These are phyloP conservation scores for Nomada goodeniana DNA, from an alignment of 2,888 invertebrate genomes.

Conservation along the genomic window DNA sequence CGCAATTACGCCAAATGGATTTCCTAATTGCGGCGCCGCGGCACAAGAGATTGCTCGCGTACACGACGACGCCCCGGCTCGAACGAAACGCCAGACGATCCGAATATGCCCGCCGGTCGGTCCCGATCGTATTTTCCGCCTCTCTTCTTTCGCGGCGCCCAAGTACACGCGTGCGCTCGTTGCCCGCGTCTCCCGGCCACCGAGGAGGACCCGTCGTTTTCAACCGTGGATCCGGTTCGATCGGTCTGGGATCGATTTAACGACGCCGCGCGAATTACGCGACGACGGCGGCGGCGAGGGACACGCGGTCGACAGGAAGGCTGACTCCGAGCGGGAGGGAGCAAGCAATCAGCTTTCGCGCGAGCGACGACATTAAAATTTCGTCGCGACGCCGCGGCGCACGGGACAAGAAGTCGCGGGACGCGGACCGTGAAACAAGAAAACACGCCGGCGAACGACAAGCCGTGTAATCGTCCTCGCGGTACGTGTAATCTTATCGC, in stretches of 20 bases:
- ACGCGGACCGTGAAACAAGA: conserved; percentile 13
- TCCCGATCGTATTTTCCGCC: conserved; percentile 2
- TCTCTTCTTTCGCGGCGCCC: conserved; percentile 4
- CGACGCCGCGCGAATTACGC: conserved; percentile 1
- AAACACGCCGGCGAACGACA: conserved; percentile 15
- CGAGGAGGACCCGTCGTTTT: conserved; percentile 35
- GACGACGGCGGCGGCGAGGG: background rate
- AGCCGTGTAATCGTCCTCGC: conserved; percentile 47
- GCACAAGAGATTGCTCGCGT: conserved; percentile 80
- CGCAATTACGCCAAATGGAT: conserved; percentile 84
- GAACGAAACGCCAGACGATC: conserved; percentile 57
- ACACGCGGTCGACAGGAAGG: background rate
- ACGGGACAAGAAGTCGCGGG: too few relatives aligned
- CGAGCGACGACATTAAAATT: too few relatives aligned
- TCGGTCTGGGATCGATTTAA: conserved; percentile 37
- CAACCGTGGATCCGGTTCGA: conserved; percentile 37
- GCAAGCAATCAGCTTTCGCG: too few relatives aligned
- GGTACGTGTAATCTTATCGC: conserved; percentile 68
- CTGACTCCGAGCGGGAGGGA: too few relatives aligned
- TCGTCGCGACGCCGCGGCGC: too few relatives aligned
- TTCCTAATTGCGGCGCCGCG: conserved; percentile 81
- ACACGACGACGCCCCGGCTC: conserved; percentile 71
- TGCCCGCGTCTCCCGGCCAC: conserved; percentile 6
- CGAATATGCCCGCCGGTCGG: conserved; percentile 26
- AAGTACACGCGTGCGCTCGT: too few relatives aligned